phyloP scores from a whole-genome alignment of 2,113 vertebrate species.

The Parus major region DNA sequence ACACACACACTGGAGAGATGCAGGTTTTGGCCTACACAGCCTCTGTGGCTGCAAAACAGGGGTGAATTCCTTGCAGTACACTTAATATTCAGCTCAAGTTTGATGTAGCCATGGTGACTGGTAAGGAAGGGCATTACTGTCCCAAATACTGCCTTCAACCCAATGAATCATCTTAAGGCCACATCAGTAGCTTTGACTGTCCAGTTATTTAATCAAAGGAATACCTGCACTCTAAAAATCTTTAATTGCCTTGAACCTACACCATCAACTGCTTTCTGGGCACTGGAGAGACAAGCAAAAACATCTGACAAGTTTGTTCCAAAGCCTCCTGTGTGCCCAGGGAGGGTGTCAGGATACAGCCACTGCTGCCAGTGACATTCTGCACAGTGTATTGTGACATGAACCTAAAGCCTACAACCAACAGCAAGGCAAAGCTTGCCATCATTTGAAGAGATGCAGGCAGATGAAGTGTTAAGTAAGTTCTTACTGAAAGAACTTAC shows the following conservation, averaged over 20 bases:
- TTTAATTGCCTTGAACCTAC: neutral
- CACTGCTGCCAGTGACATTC: accelerated
- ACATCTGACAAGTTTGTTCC: neutral
- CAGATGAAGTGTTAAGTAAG: neutral
- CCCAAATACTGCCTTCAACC: neutral
- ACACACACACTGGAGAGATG: neutral
- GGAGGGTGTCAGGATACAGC: accelerated
- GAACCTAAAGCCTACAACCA: neutral
- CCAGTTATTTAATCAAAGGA: neutral
- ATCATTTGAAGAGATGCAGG: neutral
- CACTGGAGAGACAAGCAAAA: neutral
- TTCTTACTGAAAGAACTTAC: neutral
- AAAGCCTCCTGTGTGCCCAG: neutral
- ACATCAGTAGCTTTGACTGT: neutral
- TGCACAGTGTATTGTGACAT: accelerated
- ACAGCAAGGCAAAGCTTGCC: neutral
- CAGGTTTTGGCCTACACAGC: neutral
- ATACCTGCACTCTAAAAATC: neutral
- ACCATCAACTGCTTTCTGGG: neutral
- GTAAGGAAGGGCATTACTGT: conserved; percentile 25
- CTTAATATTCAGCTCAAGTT: conserved; percentile 49
- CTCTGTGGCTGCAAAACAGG: neutral
- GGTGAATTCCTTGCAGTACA: neutral
- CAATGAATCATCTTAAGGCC: neutral
- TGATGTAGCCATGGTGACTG: conserved; percentile 46